Conservation (phyloP, 2,888 invertebrate genomes). For the Drosophila testacea region DNA sequence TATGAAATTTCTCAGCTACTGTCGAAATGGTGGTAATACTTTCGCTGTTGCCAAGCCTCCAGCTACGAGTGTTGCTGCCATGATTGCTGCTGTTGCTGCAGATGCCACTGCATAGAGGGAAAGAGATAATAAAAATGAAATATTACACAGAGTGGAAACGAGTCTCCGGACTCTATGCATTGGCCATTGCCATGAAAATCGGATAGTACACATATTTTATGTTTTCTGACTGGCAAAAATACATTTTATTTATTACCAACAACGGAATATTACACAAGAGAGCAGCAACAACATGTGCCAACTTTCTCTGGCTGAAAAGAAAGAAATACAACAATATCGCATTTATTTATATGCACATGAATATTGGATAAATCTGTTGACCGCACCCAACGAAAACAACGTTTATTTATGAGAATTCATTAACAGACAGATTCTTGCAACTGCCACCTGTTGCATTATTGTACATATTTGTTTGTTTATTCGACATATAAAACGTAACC, state of each 20-base stretch:
- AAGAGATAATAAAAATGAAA: constrained; percentile 84
- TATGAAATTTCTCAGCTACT: neutral
- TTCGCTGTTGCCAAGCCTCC: constrained; percentile 1
- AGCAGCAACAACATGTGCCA: constrained; percentile 9
- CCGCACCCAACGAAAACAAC: constrained; percentile 11
- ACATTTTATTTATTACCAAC: constrained; percentile 84
- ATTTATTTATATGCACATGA: constrained; percentile 37
- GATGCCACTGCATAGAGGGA: constrained; percentile 30
- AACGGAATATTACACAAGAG: constrained; percentile 63
- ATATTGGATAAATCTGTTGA: constrained; percentile 43
- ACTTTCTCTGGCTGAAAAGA: constrained; percentile 35
- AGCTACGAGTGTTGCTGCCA: neutral
- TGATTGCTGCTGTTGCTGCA: constrained; percentile 10
- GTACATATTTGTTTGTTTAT: constrained; percentile 9
- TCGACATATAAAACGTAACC: constrained; percentile 19
- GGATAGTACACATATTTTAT: constrained; percentile 84
- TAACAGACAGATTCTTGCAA: constrained; percentile 1
- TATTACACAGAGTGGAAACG: constrained; percentile 74
- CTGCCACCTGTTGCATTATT: constrained; percentile 22
- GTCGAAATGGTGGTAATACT: neutral
- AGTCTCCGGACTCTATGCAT: constrained; percentile 49
- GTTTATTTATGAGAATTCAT: constrained; percentile 38
- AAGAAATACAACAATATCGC: constrained; percentile 19
- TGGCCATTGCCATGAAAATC: constrained; percentile 83
- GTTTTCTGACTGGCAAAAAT: constrained; percentile 57